Base-by-base conservation (phyloP, 2,113 vertebrate species). In the Anolis sagrei region DNA sequence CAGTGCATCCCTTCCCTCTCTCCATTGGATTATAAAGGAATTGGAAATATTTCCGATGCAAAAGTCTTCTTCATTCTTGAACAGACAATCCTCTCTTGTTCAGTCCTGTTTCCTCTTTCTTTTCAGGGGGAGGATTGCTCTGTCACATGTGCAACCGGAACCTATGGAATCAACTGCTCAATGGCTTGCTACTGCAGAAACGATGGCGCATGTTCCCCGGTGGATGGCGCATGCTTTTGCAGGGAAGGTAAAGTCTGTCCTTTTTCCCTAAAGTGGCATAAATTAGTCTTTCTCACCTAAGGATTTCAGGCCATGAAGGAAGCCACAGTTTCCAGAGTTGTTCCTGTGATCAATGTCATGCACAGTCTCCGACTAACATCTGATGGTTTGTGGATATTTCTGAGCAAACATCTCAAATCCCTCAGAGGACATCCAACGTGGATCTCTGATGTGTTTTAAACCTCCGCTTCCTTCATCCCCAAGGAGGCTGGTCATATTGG, bases 221-320 rank as follows among this genome's bases (percentile, higher is more conserved):
- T 97, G 75, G 98, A 99, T 5, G 99, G 99, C 29, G 97, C 97
- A 84, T 99, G 99, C 81, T 92, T 97, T 91, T 99, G 99, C 96
- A 97, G 91, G 93, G 98, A 98, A 97, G 99, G 99, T 99, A 97
- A 89, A 8, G 62, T 81, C 81, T 79, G 89, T 79, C 78, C 84
- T 16, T n/a, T 13, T 85, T 78, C 51, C 66, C 66, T n/a, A 27
- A 1, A 21, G 13, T 19, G 68, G 76, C 85, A 21, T 8, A 78
- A 11, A 0, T 34, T 72, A 9, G 61, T 61, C 58, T 91, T 36
- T 73, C 32, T 32, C 61, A 34, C 44, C 29, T 18, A 62, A 27
- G 29, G 21, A 1, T 51, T 48, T 18, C 21, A 25, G 36, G 27
- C 29, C 25, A 48, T 32, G 11, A 16, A 77, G 75, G 68, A 2